Evolutionary conservation across 2,113 vertebrate genomes (phyloP), one percentile per base, ranked within the genome.

Genomic region (Camarhynchus parvulus): DNA sequence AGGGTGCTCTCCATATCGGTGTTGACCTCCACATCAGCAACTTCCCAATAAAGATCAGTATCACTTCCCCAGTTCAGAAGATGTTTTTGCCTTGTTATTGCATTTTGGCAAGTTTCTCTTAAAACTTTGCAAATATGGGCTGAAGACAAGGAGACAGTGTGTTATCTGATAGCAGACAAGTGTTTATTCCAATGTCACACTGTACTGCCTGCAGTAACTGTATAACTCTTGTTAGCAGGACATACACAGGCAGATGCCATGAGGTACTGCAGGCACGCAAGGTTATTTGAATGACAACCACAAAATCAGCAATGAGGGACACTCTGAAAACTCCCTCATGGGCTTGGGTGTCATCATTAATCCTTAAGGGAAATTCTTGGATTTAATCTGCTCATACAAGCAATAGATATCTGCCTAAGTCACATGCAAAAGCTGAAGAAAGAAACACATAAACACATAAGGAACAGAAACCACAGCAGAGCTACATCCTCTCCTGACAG

Each of bases 1-100:
- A 73, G 22, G 8, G 16, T 15, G 21, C 9, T 61, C 58, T 37
- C 33, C 7, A 0, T 35, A 35, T 56, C 0, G 0, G 8, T 27
- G 27, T 20, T 50, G 42, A 74, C 33, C 9, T 52, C 31, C 33
- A 35, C 18, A 10, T 56, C 44, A 64, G 20, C n/a, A 62, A 39
- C 28, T 50, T 53, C 28, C 31, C 21, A 55, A 44, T 27, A 62
- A 66, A 70, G 39, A 89, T 28, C 28, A 56, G 15, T 19, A 52
- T 27, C 10, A 37, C 37, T 74, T 80, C 66, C 18, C 10, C 35
- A 66, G 42, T 50, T 77, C 59, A 55, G 56, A 80, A 58, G n/a
- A 63, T 15, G 2, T 12, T 66, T 69, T 82, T 88, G n/a, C 50
- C 72, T 80, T 3, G 0, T 66, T 80, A 73, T 5, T 76, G 24